phyloP scores from a whole-genome alignment of 2,888 invertebrate genomes.

The Campopleginae sp. region DNA sequence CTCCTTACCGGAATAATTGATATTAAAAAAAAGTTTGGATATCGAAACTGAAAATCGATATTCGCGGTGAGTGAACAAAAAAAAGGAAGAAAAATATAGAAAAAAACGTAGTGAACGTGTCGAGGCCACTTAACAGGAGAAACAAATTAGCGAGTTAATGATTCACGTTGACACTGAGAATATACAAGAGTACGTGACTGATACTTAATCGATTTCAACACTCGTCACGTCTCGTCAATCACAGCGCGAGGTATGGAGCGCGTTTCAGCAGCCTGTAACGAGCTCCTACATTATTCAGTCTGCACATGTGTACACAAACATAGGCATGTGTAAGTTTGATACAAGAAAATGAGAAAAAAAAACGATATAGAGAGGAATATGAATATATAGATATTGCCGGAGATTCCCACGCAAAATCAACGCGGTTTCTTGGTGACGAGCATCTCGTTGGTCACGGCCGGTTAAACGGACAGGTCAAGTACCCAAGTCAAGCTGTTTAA shows the following conservation, averaged over 20 bases:
- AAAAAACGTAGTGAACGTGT: not conserved
- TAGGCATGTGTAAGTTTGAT: not conserved
- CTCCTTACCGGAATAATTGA: not conserved
- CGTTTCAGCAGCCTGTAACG: not conserved
- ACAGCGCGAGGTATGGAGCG: constrained; percentile 37
- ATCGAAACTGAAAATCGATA: not conserved
- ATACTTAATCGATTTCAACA: constrained; percentile 58
- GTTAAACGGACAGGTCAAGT: constrained; percentile 77
- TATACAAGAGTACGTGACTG: constrained; percentile 22
- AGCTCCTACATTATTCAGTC: constrained; percentile 34
- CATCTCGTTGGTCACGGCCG: constrained; percentile 70
- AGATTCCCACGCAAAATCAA: constrained; percentile 76
- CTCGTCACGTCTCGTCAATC: constrained; percentile 71
- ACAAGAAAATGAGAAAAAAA: not conserved
- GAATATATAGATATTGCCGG: constrained; percentile 16
- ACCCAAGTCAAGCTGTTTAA: constrained; percentile 75
- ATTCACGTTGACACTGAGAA: constrained; percentile 33
- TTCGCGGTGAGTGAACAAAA: not conserved
- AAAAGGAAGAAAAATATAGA: not conserved
- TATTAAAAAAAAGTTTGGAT: not conserved
- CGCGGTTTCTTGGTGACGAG: constrained; percentile 60
- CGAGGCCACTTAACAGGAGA: not conserved
- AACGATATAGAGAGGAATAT: not conserved
- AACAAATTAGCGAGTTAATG: constrained; percentile 20
- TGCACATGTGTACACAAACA: not conserved